phyloP scores from a whole-genome alignment of 2,113 vertebrate genomes.

The Salminus brasiliensis region DNA sequence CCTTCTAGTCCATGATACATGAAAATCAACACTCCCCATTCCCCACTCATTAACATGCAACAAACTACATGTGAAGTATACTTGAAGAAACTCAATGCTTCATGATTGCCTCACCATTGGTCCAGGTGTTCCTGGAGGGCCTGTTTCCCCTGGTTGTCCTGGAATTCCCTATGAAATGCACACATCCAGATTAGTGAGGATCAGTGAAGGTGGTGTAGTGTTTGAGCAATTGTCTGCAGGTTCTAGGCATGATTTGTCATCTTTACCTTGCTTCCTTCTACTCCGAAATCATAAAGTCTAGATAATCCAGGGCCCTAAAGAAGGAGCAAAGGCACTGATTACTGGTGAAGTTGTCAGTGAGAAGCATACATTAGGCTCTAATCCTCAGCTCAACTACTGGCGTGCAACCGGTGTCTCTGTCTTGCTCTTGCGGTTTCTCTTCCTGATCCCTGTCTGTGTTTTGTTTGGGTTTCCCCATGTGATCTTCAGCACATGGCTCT shows the following conservation, averaged over 20 bases:
- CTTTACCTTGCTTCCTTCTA: constrained; percentile 41
- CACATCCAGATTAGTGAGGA: constrained; percentile 11
- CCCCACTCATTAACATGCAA: not conserved
- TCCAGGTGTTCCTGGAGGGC: constrained; percentile 50
- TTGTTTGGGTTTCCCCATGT: too few relatives aligned
- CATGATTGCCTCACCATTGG: constrained; percentile 24
- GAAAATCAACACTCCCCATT: too few relatives aligned
- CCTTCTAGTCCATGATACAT: not conserved
- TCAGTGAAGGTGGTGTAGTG: not conserved
- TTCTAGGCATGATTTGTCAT: not conserved
- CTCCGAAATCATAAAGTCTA: constrained; percentile 31
- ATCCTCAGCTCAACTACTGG: too few relatives aligned
- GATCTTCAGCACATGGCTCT: too few relatives aligned
- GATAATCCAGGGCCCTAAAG: constrained; percentile 40
- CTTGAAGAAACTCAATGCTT: not conserved
- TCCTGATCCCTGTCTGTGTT: too few relatives aligned
- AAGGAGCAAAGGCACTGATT: not conserved
- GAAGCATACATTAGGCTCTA: too few relatives aligned
- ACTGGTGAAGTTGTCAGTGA: too few relatives aligned
- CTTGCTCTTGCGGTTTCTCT: too few relatives aligned
- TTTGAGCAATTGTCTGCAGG: not conserved
- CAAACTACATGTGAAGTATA: not conserved
- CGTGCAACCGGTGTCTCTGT: too few relatives aligned
- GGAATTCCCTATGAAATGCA: constrained; percentile 17
- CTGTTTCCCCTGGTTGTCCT: constrained; percentile 36